phyloP scores from a whole-genome alignment of 2,113 vertebrate genomes.

The Actinemys pallida region DNA sequence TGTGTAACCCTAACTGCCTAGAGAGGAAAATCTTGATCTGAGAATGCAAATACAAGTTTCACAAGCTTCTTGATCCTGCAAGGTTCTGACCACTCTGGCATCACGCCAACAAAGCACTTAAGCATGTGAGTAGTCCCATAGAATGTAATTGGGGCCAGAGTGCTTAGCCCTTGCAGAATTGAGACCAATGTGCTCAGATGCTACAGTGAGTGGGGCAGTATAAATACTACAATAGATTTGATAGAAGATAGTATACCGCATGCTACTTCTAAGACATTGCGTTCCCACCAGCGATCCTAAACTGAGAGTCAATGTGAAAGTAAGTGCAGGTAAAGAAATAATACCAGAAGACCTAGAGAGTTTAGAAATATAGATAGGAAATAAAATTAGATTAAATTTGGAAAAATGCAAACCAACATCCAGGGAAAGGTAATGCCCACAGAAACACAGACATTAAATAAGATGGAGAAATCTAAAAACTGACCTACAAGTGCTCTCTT shows the following conservation, averaged over 20 bases:
- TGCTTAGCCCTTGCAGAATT: slow-evolving; percentile 50
- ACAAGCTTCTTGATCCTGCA: not conserved
- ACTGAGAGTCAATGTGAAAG: slow-evolving; percentile 75
- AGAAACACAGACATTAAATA: slow-evolving; percentile 62
- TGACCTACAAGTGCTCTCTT: slow-evolving; percentile 11
- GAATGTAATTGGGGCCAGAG: not conserved
- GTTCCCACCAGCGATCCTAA: slow-evolving; percentile 70
- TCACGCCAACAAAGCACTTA: not conserved
- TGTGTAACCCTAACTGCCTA: not conserved
- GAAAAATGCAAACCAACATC: slow-evolving; percentile 48
- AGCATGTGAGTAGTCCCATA: not conserved
- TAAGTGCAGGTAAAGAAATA: slow-evolving; percentile 75
- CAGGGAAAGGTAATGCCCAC: slow-evolving; percentile 43
- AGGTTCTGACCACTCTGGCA: not conserved
- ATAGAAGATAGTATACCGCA: slow-evolving; percentile 55
- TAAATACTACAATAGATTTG: slow-evolving; percentile 10
- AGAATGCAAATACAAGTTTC: not conserved
- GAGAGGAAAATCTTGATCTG: not conserved
- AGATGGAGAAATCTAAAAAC: slow-evolving; percentile 51
- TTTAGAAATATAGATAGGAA: slow-evolving; percentile 69
- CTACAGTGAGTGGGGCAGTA: not conserved
- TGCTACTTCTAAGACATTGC: slow-evolving; percentile 66
- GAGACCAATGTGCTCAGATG: not conserved
- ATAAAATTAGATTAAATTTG: slow-evolving; percentile 64
- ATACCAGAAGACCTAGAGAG: slow-evolving; percentile 66